Percentiles rank a stretch among this genome's conserved stretches.
These are phyloP conservation scores for Heterocephalus glaber DNA, from an alignment of 2,113 vertebrate species.

Conservation along the genomic window DNA sequence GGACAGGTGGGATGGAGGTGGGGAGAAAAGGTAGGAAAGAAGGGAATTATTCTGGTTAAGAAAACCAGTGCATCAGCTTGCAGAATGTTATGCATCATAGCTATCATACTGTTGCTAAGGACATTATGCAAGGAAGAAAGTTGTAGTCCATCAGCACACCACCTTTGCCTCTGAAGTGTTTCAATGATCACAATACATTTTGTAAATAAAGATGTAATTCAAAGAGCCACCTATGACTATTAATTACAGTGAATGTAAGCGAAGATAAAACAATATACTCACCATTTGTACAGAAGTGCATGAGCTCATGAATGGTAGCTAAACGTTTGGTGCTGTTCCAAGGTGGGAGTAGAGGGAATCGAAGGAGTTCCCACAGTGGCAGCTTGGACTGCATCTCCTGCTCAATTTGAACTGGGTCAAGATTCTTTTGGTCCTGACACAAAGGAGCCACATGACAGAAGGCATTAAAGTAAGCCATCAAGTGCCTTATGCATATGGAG, in stretches of 20 bases:
- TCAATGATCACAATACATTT: not conserved
- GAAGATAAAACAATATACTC: conserved; percentile 60
- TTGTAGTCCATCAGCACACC: not conserved
- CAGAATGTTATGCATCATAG: not conserved
- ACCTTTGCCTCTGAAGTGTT: not conserved
- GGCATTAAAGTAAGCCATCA: conserved; percentile 36
- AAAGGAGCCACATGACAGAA: conserved; percentile 68
- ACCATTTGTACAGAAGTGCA: conserved; percentile 91
- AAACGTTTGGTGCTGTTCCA: conserved; percentile 81
- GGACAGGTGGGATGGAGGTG: accelerated
- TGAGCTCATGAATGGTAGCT: conserved; percentile 89
- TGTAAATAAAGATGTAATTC: not conserved
- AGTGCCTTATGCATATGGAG: conserved; percentile 69
- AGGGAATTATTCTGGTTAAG: not conserved
- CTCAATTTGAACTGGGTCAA: conserved; percentile 89
- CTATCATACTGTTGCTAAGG: not conserved
- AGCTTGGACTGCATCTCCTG: conserved; percentile 87
- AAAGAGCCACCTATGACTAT: not conserved
- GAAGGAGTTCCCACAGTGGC: conserved; percentile 84
- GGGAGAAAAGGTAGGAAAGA: not conserved
- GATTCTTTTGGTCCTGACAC: conserved; percentile 84
- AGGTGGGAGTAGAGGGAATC: conserved; percentile 80
- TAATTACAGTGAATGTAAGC: not conserved
- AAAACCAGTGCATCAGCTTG: not conserved
- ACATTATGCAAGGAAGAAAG: not conserved